Conservation (phyloP, 1,140 invertebrate genomes). For the Macrocentrus cingulum region DNA sequence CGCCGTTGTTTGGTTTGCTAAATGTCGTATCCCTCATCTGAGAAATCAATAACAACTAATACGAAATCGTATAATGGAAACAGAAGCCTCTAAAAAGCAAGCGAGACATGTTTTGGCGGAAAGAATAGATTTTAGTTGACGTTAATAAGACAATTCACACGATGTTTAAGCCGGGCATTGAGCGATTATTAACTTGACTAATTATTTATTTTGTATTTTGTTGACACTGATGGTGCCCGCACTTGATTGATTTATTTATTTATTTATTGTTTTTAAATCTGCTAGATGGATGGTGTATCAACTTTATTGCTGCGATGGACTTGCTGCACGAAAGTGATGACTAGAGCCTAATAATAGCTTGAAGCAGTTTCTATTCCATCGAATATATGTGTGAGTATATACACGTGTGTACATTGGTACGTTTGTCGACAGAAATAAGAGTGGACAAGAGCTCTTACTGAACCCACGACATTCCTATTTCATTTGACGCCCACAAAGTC, state of each 20-base stretch:
- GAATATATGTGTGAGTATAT: not conserved
- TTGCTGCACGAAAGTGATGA: constrained; percentile 52
- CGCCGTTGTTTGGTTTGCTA: constrained; percentile 51
- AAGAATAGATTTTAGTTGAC: no score
- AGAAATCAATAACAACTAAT: constrained; percentile 25
- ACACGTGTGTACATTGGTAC: constrained; percentile 4
- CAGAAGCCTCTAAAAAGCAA: constrained; percentile 7
- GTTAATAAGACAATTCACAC: no score
- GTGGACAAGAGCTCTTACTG: not conserved
- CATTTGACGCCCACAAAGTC: not conserved
- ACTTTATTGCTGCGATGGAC: no score
- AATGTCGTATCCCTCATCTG: constrained; percentile 56
- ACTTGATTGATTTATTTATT: no score
- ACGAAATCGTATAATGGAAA: not conserved
- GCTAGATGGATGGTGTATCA: not conserved
- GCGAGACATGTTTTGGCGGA: no score
- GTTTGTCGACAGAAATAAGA: constrained; percentile 12
- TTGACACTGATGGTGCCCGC: no score
- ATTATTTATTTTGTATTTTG: no score
- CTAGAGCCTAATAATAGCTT: constrained; percentile 54
- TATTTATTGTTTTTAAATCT: no score
- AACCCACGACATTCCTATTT: not conserved
- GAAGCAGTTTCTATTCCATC: not conserved
- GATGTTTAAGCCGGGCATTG: no score
- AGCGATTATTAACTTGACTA: no score